phyloP scores from a whole-genome alignment of 2,888 invertebrate species.

The Tipula helvola region DNA sequence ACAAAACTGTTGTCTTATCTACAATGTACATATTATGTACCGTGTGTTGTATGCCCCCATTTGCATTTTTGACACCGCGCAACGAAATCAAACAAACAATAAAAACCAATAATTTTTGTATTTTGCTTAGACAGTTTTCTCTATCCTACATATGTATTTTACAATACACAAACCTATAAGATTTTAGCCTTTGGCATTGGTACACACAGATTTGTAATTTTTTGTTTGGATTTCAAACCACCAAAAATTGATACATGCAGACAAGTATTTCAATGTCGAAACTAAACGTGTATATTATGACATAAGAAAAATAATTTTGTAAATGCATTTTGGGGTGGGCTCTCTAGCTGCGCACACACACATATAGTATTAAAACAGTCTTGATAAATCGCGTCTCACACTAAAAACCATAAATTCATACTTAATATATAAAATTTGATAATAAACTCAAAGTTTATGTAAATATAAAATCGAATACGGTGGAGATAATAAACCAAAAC shows the following conservation, averaged over 20 bases:
- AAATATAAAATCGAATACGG: background rate
- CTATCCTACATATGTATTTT: background rate
- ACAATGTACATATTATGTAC: background rate
- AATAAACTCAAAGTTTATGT: background rate
- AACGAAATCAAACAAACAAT: background rate
- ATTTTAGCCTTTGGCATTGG: slow-evolving; percentile 4
- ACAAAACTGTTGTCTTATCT: background rate
- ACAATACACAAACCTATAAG: background rate
- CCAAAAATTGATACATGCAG: background rate
- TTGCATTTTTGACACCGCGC: background rate
- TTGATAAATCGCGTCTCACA: background rate
- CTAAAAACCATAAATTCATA: background rate
- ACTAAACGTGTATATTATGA: background rate
- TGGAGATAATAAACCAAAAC: background rate
- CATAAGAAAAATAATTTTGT: background rate
- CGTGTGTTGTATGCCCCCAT: background rate
- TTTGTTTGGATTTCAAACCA: background rate
- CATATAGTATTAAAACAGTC: no score
- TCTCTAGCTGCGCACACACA: background rate
- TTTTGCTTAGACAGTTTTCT: background rate
- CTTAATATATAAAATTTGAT: background rate
- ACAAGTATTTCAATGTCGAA: background rate
- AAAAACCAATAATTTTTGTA: background rate
- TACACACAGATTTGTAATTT: background rate
- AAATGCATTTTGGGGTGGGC: background rate